phyloP scores from a whole-genome alignment of 2,797 vertebrate species.

The Pelochelys cantorii region DNA sequence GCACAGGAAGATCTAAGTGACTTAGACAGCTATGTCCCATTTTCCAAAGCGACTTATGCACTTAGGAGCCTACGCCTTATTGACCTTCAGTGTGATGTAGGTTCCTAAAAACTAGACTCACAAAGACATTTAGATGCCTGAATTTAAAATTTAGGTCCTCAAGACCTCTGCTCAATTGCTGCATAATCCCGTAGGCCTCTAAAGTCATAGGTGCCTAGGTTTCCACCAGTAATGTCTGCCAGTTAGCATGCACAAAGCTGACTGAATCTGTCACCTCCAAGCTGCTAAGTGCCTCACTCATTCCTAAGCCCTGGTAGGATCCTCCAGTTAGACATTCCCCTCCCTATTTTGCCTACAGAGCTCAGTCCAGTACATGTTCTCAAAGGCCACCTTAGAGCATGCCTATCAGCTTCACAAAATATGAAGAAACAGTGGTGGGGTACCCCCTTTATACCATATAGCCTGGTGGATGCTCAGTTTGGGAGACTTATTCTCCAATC shows the following conservation, averaged over 20 bases:
- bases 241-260: background rate
- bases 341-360: background rate
- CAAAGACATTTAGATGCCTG: background rate
- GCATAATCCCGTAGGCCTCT: background rate
- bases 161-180: background rate
- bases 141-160: background rate
- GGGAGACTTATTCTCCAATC: slow-evolving; percentile 8
- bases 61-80: background rate
- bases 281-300: background rate
- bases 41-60: background rate
- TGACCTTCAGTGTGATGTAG: slow-evolving; percentile 23
- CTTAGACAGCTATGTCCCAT: background rate
- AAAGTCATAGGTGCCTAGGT: background rate
- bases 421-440: background rate
- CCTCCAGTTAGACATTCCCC: background rate
- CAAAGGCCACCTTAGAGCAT: background rate
- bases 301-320: background rate
- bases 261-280: background rate
- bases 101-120: background rate
- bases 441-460: background rate
- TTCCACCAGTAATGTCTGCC: background rate
- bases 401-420: background rate
- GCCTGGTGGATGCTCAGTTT: background rate
- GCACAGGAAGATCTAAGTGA: background rate
- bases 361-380: background rate